Conservation (phyloP, 2,888 invertebrate species). For the Rotaria socialis region DNA sequence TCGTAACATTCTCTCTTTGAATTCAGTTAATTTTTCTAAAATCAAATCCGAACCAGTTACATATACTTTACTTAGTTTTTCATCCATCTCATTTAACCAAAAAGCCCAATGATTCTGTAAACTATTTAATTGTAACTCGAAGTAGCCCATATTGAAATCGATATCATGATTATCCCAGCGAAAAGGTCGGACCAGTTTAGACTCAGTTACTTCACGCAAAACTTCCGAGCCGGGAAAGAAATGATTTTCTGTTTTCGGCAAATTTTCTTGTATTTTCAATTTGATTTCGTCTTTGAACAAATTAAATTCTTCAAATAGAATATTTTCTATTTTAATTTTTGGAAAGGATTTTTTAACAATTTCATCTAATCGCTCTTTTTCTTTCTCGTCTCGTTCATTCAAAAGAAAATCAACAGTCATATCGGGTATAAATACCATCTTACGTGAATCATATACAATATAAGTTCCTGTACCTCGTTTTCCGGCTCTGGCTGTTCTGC, state of each 20-base stretch:
- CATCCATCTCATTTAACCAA: background rate
- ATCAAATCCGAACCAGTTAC: background rate
- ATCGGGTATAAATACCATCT: background rate
- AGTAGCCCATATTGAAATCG: background rate
- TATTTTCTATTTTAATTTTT: no score
- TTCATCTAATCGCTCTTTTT: no score
- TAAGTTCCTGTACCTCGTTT: conserved; percentile 47
- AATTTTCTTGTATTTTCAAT: no score
- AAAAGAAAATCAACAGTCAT: conserved; percentile 27
- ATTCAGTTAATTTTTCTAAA: background rate
- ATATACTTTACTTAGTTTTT: background rate
- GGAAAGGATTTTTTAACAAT: no score
- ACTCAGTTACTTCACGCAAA: no score
- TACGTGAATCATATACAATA: background rate
- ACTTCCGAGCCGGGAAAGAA: no score
- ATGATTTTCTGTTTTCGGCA: no score
- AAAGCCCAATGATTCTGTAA: conserved; percentile 35
- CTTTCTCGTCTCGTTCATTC: background rate
- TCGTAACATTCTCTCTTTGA: background rate
- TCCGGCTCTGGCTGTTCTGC: conserved; percentile 48
- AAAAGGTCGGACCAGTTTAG: no score
- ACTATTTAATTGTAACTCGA: conserved; percentile 9
- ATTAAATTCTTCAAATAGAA: no score
- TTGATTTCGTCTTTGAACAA: no score
- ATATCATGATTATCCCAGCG: background rate